phyloP scores from a whole-genome alignment of 2,888 invertebrate species.

The Ophion slaviceki region DNA sequence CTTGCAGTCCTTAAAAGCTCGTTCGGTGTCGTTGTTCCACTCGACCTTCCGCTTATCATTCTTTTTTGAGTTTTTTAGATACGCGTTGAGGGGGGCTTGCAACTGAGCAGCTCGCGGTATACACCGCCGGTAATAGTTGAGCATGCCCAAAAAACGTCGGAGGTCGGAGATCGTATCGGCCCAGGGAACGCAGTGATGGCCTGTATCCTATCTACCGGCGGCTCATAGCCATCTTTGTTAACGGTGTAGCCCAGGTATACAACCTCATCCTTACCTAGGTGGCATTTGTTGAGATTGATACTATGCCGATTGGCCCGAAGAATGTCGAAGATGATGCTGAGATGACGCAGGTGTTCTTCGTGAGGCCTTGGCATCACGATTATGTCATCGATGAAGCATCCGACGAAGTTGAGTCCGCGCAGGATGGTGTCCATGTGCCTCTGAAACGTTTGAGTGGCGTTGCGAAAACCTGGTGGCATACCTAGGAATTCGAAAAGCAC shows the following conservation, averaged over 20 bases:
- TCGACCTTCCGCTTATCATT: conserved; percentile 44
- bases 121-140: conserved; percentile 49
- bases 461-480: too few relatives aligned
- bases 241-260: conserved; percentile 52
- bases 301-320: not conserved
- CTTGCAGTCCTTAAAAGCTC: conserved; percentile 14
- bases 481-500: not conserved
- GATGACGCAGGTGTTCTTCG: too few relatives aligned
- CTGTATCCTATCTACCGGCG: conserved; percentile 30
- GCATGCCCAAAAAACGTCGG: conserved; percentile 43
- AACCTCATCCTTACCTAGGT: conserved; percentile 48
- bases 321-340: too few relatives aligned
- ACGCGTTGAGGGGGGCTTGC: conserved; percentile 51
- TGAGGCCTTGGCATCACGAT: too few relatives aligned
- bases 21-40: not conserved
- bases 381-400: too few relatives aligned
- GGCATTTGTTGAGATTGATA: conserved; percentile 46
- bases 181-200: conserved; percentile 11
- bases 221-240: conserved; percentile 51
- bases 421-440: too few relatives aligned
- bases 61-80: conserved; percentile 46
- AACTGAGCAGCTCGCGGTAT: conserved; percentile 26
- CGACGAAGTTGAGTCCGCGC: too few relatives aligned
- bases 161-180: conserved; percentile 31
- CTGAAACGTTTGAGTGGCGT: too few relatives aligned